Evolutionary conservation across 92 coral and sea anemone genomes (phyloP).

Genomic region (Palythoa grandis): DNA sequence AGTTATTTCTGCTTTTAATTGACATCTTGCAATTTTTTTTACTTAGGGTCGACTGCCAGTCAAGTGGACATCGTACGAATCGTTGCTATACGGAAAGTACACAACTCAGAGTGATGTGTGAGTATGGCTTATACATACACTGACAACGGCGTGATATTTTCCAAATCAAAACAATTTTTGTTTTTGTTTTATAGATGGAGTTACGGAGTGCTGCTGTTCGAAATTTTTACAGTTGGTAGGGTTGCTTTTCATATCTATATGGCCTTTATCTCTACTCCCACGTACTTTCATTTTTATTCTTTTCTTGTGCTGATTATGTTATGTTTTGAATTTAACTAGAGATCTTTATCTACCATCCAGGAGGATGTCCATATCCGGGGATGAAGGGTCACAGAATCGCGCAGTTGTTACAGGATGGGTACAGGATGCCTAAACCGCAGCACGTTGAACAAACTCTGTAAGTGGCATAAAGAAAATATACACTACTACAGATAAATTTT

Average conservation of each 20-base stretch:
- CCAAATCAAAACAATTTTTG: too few species aligned
- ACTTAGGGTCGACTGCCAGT: too few species aligned
- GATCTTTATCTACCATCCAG: neutral
- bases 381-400: neutral
- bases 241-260: neutral
- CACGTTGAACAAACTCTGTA: slow-evolving; percentile 11
- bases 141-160: too few species aligned
- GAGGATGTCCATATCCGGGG: slow-evolving; percentile 25
- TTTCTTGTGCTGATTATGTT: too few species aligned
- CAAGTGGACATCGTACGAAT: too few species aligned
- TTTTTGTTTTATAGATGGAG: neutral
- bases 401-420: neutral
- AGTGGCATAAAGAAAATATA: neutral
- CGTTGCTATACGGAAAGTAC: too few species aligned
- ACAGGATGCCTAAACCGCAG: slow-evolving; percentile 27
- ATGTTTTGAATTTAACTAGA: neutral
- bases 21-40: too few species aligned
- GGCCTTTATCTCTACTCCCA: neutral
- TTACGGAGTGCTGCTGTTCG: neutral
- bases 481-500: too few species aligned
- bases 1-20: too few species aligned
- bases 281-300: neutral
- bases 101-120: too few species aligned
- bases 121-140: too few species aligned
- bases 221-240: neutral